Conservation (phyloP, 2,888 invertebrate species). For the Augiades crinisus region DNA sequence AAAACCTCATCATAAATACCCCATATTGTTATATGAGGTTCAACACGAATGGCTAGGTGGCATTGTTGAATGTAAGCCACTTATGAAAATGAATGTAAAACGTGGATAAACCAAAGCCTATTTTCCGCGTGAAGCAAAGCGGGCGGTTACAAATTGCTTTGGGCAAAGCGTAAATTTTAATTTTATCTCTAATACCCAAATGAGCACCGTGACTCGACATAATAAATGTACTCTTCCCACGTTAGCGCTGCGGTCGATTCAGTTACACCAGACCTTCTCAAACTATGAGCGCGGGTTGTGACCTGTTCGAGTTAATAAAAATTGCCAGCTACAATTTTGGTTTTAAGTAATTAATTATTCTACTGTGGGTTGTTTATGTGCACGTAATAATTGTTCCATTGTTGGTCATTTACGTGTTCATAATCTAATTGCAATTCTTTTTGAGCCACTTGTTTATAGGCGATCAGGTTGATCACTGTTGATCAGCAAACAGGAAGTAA, state of each 20-base stretch:
- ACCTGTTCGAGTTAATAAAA: not conserved
- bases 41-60: conserved; percentile 14
- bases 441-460: no score
- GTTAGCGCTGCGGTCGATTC: conserved; percentile 62
- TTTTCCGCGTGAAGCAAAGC: conserved; percentile 78
- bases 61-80: conserved; percentile 66
- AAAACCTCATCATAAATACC: not conserved
- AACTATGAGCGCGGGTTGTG: not conserved
- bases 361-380: no score
- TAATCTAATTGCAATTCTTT: no score
- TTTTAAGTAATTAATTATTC: no score
- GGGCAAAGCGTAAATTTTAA: conserved; percentile 81
- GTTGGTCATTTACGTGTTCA: no score
- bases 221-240: conserved; percentile 79
- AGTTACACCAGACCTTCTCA: conserved; percentile 35
- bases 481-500: no score
- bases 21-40: conserved; percentile 30
- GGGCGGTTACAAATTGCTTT: conserved; percentile 80
- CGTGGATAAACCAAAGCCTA: conserved; percentile 78
- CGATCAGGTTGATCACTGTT: no score
- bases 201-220: conserved; percentile 79
- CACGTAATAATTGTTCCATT: no score
- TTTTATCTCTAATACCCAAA: conserved; percentile 81
- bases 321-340: not conserved
- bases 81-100: conserved; percentile 78